A percentile compares a stretch with the other conserved stretches of the same genome.
Evolutionary conservation across 1,140 invertebrate genomes (phyloP).

Genomic region (Pseudomyrmex cubaensis): DNA sequence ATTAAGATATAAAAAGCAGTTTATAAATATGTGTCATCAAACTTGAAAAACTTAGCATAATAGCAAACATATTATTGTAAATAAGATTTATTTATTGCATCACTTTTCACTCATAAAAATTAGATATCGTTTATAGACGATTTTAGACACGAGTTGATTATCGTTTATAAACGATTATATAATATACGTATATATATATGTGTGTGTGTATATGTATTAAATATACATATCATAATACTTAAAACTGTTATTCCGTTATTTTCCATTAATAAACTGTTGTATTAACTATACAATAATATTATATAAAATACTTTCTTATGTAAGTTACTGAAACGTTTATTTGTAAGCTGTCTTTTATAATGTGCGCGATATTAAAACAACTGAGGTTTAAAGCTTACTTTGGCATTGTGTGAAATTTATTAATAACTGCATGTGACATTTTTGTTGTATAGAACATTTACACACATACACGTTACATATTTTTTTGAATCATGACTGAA

Average conservation of each 20-base stretch:
- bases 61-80: slow-evolving; percentile 67
- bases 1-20: slow-evolving; percentile 33
- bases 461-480: background rate
- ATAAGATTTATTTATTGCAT: slow-evolving; percentile 53
- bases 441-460: background rate
- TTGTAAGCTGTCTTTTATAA: slow-evolving; percentile 15
- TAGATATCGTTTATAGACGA: slow-evolving; percentile 50
- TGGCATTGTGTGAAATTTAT: slow-evolving; percentile 24
- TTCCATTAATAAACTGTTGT: slow-evolving; percentile 72
- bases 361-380: slow-evolving; percentile 7
- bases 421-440: background rate
- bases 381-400: background rate
- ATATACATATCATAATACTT: slow-evolving; percentile 70
- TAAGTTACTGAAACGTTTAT: slow-evolving; percentile 25
- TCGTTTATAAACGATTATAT: slow-evolving; percentile 43
- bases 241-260: slow-evolving; percentile 71
- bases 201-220: background rate
- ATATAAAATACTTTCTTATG: slow-evolving; percentile 49
- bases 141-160: background rate
- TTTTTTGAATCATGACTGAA: too few species aligned
- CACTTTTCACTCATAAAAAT: slow-evolving; percentile 53
- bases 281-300: background rate
- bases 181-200: background rate
- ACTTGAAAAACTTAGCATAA: slow-evolving; percentile 42
- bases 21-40: slow-evolving; percentile 26